Percentiles rank a stretch among this genome's conserved stretches.
Evolutionary conservation across 2,113 vertebrate genomes (phyloP).

Genomic region (Odobenus rosmarus): DNA sequence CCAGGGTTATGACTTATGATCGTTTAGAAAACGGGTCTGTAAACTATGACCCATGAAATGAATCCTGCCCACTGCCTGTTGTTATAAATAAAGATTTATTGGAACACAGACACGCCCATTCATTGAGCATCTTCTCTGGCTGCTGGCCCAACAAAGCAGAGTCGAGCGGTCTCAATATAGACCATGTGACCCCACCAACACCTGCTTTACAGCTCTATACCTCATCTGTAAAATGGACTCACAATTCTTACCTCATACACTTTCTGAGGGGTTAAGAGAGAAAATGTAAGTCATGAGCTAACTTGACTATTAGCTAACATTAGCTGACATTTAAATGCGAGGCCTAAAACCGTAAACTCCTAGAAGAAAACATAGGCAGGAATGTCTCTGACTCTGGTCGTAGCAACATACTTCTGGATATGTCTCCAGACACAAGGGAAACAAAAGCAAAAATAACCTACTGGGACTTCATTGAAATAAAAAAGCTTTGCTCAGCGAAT

Average conservation of each 20-base stretch:
- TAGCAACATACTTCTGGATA: neutral
- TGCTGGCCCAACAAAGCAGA: neutral
- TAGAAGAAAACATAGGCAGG: neutral
- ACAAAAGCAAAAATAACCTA: neutral
- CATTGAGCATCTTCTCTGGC: too few species aligned
- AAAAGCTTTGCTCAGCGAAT: neutral
- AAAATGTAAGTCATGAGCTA: neutral
- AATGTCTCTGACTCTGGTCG: neutral
- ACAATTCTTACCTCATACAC: too few species aligned
- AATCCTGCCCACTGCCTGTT: too few species aligned
- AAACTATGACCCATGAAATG: too few species aligned
- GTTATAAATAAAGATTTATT: neutral
- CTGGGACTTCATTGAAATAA: neutral
- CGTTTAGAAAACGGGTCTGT: neutral
- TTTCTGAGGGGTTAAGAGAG: neutral
- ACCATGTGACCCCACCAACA: rapidly evolving
- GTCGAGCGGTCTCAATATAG: rapidly evolving
- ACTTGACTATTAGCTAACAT: neutral
- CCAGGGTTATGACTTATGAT: neutral
- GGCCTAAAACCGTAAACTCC: neutral
- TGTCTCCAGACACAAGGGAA: neutral
- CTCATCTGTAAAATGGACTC: neutral
- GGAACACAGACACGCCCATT: neutral
- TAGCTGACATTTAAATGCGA: neutral
- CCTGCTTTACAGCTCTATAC: rapidly evolving